Percentiles rank a stretch among this genome's conserved stretches.
phyloP scores from a whole-genome alignment of 1,140 invertebrate species.

The Pollicipes pollicipes region DNA sequence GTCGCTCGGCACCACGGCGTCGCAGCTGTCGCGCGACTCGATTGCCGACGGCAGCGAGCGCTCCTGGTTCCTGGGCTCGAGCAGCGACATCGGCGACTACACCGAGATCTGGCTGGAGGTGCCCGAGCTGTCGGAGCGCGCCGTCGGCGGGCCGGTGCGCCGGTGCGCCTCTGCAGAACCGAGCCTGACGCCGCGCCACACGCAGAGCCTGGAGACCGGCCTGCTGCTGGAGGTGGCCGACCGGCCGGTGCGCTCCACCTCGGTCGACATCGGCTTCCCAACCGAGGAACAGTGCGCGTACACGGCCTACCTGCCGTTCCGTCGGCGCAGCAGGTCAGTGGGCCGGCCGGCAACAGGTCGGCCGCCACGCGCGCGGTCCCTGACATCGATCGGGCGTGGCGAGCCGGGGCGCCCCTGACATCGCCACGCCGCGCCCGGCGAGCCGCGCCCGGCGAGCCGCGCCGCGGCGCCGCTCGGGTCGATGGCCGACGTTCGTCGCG shows the following conservation, averaged over 20 bases:
- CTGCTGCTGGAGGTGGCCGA: constrained; percentile 12
- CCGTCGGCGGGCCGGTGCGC: constrained; percentile 15
- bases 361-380: too few relatives aligned
- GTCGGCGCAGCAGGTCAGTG: constrained; percentile 19
- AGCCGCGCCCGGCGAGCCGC: too few relatives aligned
- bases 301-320: constrained; percentile 37
- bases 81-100: constrained; percentile 1
- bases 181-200: constrained; percentile 23
- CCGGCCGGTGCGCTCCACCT: constrained; percentile 50
- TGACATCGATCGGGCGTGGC: too few relatives aligned
- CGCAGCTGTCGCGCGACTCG: background rate
- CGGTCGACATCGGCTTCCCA: constrained; percentile 74
- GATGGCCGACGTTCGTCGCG: too few relatives aligned
- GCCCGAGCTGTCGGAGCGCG: constrained; percentile 15
- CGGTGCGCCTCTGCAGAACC: constrained; percentile 14
- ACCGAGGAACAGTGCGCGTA: constrained; percentile 67
- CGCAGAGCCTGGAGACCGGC: constrained; percentile 12
- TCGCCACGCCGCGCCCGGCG: too few relatives aligned
- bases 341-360: background rate
- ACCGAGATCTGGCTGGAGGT: constrained; percentile 19
- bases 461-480: too few relatives aligned
- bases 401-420: too few relatives aligned
- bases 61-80: background rate
- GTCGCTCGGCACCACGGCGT: background rate
- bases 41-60: background rate